phyloP scores from a whole-genome alignment of 2,888 invertebrate species.

The Automeris io region DNA sequence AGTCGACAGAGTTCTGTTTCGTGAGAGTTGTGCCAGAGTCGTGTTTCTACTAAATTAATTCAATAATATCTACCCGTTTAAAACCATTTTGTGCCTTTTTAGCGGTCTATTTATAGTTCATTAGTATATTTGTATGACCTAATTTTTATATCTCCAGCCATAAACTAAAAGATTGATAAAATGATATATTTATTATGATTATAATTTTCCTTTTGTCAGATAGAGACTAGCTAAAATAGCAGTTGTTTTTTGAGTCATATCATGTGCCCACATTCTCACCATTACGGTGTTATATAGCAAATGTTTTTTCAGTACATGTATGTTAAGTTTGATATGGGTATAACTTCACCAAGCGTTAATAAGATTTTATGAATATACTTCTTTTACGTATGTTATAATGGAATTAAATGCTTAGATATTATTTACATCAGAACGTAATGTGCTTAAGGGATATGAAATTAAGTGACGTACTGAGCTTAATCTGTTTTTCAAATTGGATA shows the following conservation, averaged over 20 bases:
- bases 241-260: no score
- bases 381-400: neutral
- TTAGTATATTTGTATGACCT: neutral
- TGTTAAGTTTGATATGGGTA: no score
- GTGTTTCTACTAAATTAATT: slow-evolving; percentile 14
- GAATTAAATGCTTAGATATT: slow-evolving; percentile 6
- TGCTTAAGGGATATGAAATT: slow-evolving; percentile 32
- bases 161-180: no score
- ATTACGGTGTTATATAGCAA: no score
- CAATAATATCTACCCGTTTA: neutral
- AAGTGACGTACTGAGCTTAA: slow-evolving; percentile 28
- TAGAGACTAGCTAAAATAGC: no score
- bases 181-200: no score
- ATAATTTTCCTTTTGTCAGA: no score
- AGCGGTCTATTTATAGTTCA: neutral
- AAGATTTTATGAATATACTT: neutral
- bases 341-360: neutral
- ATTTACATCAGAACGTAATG: slow-evolving; percentile 36
- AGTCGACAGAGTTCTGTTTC: no score
- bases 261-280: no score
- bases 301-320: no score
- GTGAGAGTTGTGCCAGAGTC: no score
- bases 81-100: neutral
- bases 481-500: slow-evolving; percentile 61
- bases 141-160: slow-evolving; percentile 5